A percentile compares a stretch with the other conserved stretches of the same genome.
Conservation (phyloP, 2,113 vertebrate genomes). For the Lanius ludovicianus region DNA sequence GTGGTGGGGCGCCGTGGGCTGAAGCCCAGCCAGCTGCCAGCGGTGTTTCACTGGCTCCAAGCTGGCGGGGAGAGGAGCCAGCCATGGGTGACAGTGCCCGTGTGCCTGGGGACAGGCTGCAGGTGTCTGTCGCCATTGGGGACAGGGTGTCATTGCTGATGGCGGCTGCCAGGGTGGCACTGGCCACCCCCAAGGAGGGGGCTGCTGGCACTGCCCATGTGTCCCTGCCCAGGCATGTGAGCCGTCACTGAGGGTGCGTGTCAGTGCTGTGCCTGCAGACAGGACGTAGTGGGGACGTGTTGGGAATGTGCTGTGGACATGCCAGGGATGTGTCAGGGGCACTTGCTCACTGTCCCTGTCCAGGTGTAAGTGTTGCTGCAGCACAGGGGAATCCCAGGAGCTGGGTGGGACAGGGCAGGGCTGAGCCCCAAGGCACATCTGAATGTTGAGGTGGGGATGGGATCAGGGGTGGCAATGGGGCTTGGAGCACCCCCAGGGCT, state of each 20-base stretch:
- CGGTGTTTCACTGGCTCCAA: neutral
- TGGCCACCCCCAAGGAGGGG: fast-evolving
- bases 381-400: neutral
- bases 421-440: neutral
- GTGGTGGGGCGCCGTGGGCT: fast-evolving
- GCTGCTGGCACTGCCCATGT: neutral
- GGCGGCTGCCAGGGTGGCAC: neutral
- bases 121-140: neutral
- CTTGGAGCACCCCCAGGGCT: neutral
- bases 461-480: neutral
- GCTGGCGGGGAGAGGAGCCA: neutral
- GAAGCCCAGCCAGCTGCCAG: neutral
- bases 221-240: neutral
- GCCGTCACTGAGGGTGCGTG: neutral
- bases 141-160: neutral
- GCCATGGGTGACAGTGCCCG: neutral
- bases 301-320: neutral
- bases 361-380: neutral
- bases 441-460: fast-evolving
- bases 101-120: neutral
- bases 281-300: neutral
- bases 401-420: neutral
- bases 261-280: neutral
- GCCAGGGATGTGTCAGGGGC: neutral
- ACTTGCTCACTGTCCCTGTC: neutral